phyloP scores from a whole-genome alignment of 2,797 vertebrate genomes.

The Oreortyx pictus region DNA sequence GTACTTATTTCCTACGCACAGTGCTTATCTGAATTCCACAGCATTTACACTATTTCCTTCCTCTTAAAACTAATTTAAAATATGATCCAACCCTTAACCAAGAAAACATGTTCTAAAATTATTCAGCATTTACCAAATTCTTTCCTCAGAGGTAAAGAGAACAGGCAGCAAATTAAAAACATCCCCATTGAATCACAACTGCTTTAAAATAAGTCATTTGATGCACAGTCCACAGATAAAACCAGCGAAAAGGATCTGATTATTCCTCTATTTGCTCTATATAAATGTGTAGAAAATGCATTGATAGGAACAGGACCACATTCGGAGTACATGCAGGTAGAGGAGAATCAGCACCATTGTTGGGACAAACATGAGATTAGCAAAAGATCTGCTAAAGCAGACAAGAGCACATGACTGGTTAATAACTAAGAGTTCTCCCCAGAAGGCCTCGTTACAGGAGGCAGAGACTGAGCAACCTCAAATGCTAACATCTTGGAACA shows the following conservation, averaged over 20 bases:
- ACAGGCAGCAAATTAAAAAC: slow-evolving; percentile 77
- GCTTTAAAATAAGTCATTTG: slow-evolving; percentile 29
- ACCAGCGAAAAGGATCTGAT: slow-evolving; percentile 35
- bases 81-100: slow-evolving; percentile 77
- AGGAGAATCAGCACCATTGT: not conserved
- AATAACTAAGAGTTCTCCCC: not conserved
- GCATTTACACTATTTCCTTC: slow-evolving; percentile 78
- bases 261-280: slow-evolving; percentile 46
- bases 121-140: slow-evolving; percentile 77
- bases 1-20: slow-evolving; percentile 56
- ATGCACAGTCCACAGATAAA: slow-evolving; percentile 17
- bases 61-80: slow-evolving; percentile 79
- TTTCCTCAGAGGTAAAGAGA: slow-evolving; percentile 75
- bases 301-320: slow-evolving; percentile 6
- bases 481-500: not conserved
- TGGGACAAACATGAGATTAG: not conserved
- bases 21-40: slow-evolving; percentile 77
- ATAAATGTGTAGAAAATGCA: slow-evolving; percentile 13
- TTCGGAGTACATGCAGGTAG: not conserved
- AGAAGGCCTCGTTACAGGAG: not conserved
- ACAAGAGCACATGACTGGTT: slow-evolving; percentile 10
- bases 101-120: slow-evolving; percentile 79
- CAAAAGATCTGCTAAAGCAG: not conserved
- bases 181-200: slow-evolving; percentile 59
- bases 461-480: not conserved